Conservation (phyloP, 1,140 invertebrate species). For the Yoshiicerus persimilis region DNA sequence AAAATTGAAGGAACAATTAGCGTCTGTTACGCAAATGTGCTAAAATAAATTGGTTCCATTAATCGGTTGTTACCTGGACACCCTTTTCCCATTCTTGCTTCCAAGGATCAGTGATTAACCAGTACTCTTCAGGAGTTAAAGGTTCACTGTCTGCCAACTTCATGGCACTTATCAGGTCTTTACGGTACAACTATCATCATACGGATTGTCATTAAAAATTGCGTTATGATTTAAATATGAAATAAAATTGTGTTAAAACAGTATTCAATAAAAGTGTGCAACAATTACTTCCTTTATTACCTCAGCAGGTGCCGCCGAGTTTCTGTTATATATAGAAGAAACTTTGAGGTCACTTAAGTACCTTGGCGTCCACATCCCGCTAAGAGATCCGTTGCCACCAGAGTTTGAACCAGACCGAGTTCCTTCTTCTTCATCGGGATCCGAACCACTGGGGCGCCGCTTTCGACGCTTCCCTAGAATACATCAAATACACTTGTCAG, state of each 20-base stretch:
- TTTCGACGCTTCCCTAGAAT: constrained; percentile 63
- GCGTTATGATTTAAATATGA: neutral
- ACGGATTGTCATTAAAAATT: neutral
- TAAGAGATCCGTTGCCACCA: constrained; percentile 64
- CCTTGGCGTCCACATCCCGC: constrained; percentile 75
- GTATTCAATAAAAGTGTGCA: neutral
- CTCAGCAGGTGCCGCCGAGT: constrained; percentile 82
- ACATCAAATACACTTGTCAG: neutral
- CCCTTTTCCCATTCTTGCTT: constrained; percentile 98
- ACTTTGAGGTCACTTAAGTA: constrained; percentile 82
- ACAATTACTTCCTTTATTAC: constrained; percentile 50
- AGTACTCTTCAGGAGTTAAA: constrained; percentile 84
- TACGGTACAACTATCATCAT: constrained; percentile 69
- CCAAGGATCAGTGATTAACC: constrained; percentile 94
- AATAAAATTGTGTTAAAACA: neutral
- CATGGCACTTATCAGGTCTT: constrained; percentile 98
- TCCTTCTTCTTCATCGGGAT: constrained; percentile 62
- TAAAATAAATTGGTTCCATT: too few species aligned
- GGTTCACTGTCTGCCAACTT: constrained; percentile 97
- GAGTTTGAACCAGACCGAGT: constrained; percentile 52
- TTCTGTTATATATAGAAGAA: constrained; percentile 84
- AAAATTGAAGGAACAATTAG: too few species aligned
- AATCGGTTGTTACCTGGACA: constrained; percentile 66
- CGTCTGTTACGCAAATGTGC: too few species aligned
- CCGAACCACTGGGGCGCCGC: constrained; percentile 60